These are phyloP conservation scores for Drosophila pseudotakahashii DNA, from an alignment of 2,888 invertebrate species.

Conservation along the genomic window DNA sequence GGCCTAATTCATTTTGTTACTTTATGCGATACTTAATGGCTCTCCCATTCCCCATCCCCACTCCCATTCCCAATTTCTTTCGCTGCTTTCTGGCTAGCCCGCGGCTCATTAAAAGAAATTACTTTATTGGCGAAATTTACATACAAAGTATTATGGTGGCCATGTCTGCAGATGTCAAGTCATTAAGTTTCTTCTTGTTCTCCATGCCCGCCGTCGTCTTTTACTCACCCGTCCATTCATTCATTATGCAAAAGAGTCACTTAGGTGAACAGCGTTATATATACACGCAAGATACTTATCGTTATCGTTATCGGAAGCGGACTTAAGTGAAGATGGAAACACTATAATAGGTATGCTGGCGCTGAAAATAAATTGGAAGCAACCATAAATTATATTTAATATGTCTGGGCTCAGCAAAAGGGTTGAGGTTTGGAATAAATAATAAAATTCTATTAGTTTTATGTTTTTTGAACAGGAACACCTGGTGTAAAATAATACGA, in stretches of 20 bases:
- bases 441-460: background rate
- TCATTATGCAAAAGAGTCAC: constrained; percentile 52
- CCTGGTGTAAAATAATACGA: background rate
- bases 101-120: constrained; percentile 76
- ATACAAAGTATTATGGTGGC: constrained; percentile 76
- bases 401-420: background rate
- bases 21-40: constrained; percentile 70
- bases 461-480: background rate
- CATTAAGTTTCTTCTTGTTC: constrained; percentile 61
- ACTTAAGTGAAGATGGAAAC: constrained; percentile 44
- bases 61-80: constrained; percentile 17
- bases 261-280: constrained; percentile 45
- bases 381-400: constrained; percentile 32
- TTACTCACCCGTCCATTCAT: constrained; percentile 26
- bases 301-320: constrained; percentile 48
- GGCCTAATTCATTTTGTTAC: constrained; percentile 72
- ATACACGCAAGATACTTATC: constrained; percentile 42
- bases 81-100: constrained; percentile 38
- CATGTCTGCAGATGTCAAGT: constrained; percentile 62
- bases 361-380: constrained; percentile 38
- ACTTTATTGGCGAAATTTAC: constrained; percentile 75
- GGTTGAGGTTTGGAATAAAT: background rate
- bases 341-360: constrained; percentile 40
- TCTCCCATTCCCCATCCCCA: constrained; percentile 32
- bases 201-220: constrained; percentile 27